Percentiles rank a stretch among this genome's conserved stretches.
Evolutionary conservation across 2,888 invertebrate genomes (phyloP).

Genomic region (Eristalinus sepulchralis): DNA sequence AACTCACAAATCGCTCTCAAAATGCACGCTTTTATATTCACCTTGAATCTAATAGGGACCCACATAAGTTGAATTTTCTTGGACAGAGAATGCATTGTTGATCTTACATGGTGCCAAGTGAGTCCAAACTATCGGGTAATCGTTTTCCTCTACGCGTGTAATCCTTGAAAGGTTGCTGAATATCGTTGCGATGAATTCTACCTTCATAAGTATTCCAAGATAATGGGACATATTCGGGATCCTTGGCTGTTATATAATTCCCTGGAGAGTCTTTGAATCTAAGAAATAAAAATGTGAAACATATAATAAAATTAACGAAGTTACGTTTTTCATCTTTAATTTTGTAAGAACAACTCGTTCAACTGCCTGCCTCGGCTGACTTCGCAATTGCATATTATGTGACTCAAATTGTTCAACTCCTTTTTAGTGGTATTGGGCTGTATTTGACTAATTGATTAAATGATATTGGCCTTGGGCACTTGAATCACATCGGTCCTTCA

Average conservation of each 20-base stretch:
- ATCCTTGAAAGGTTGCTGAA: neutral
- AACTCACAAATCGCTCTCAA: slow-evolving; percentile 31
- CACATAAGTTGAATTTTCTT: neutral
- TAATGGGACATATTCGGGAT: neutral
- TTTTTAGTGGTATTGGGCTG: too few relatives aligned
- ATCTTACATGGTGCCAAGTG: slow-evolving; percentile 19
- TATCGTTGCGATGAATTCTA: neutral
- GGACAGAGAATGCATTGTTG: too few relatives aligned
- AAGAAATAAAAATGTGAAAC: too few relatives aligned
- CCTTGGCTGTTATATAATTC: neutral
- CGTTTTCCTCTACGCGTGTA: neutral
- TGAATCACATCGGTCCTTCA: too few relatives aligned
- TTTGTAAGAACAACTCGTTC: too few relatives aligned
- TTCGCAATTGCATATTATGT: too few relatives aligned
- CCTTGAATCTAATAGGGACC: neutral
- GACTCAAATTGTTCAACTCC: too few relatives aligned
- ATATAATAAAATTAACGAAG: too few relatives aligned
- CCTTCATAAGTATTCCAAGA: neutral
- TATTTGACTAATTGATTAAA: too few relatives aligned
- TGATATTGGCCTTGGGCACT: too few relatives aligned
- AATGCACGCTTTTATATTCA: slow-evolving; percentile 28
- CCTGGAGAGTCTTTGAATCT: neutral
- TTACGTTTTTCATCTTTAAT: too few relatives aligned
- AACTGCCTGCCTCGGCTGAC: too few relatives aligned
- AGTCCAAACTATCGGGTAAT: slow-evolving; percentile 1